Base-by-base conservation (phyloP, 2,888 invertebrate genomes). In the Ectemnius cavifrons region DNA sequence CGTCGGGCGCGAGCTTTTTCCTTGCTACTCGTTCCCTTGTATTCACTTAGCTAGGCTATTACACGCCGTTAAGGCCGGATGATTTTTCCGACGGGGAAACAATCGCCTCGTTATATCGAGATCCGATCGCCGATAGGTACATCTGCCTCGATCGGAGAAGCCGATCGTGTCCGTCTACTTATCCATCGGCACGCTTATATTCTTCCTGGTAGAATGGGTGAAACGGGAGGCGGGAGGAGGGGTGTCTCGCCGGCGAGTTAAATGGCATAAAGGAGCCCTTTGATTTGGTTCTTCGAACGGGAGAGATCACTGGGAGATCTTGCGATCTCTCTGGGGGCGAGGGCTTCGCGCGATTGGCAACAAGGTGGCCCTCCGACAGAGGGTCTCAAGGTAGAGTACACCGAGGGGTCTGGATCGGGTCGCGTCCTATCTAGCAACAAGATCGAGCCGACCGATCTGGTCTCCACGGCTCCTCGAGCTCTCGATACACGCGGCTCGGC, bases 401-500 rank as follows among this genome's bases (percentile, higher is more conserved):
- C 59, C 68, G 71, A 81, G 78, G 65, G 67, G 80, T 77, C 77
- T 78, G 77, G 65, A 70, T 71, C 79, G 71, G 78, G 73, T 79
- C 68, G 76, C 67, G 64, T 65, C 66, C 72, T 83, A 83, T 84
- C 84, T 76, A 67, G 61, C 59, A 73, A 74, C 76, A 79, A 84
- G 80, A 84, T 84, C 83, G 78, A 73, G 73, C 71, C 64, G 76
- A 73, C 68, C 77, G 83, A 83, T 81, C 79, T 75, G 68, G 66
- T 67, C 72, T 80, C 73, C 71, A 71, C 58, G 23, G 67, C 57
- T 52, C 16, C 16, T 52, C 52, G 14, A 16, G 52, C 52, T 52
- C 52, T 58, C 70, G 81, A 77, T 79, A 83, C 75, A 81, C 59
- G 63, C 65, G 57, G 73, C 75, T 37, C 79, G 77, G 81, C 82